A percentile compares a stretch with the other conserved stretches of the same genome.
Evolutionary conservation across 2,888 invertebrate genomes (phyloP).

Genomic region (Tinea trinotella): DNA sequence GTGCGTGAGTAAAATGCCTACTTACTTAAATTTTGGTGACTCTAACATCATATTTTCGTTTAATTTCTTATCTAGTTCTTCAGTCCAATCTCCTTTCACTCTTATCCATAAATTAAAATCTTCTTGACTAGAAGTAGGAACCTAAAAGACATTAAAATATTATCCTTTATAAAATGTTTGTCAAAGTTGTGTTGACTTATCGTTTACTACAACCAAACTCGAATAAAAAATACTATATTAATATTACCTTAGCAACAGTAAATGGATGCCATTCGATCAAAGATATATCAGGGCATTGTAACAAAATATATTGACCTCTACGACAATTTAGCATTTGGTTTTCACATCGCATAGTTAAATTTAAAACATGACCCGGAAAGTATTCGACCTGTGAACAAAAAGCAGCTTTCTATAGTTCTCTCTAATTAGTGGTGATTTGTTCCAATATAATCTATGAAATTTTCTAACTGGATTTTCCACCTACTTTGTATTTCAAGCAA

Average conservation of each 20-base stretch:
- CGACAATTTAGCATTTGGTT: conserved; percentile 38
- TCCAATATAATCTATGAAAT: too few relatives aligned
- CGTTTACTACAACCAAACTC: too few relatives aligned
- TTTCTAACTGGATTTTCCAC: too few relatives aligned
- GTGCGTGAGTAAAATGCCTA: too few relatives aligned
- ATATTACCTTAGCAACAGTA: conserved; percentile 61
- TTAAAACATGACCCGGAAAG: conserved; percentile 52
- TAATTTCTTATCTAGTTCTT: conserved; percentile 42
- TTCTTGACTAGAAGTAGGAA: conserved; percentile 51
- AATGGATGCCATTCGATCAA: conserved; percentile 73
- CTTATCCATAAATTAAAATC: conserved; percentile 62
- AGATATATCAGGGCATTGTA: conserved; percentile 65
- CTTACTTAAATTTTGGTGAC: neutral
- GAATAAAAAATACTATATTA: neutral
- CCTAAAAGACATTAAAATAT: conserved; percentile 33
- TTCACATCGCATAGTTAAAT: conserved; percentile 42
- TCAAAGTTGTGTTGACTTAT: too few relatives aligned
- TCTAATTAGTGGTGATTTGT: too few relatives aligned
- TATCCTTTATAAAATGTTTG: neutral
- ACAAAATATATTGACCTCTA: conserved; percentile 64
- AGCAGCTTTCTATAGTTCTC: too few relatives aligned
- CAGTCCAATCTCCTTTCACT: conserved; percentile 70
- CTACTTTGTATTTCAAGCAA: too few relatives aligned
- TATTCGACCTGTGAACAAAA: conserved; percentile 38
- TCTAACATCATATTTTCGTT: neutral